Evolutionary conservation across 2,888 invertebrate species (phyloP).

Genomic region (Bedellia somnulentella): DNA sequence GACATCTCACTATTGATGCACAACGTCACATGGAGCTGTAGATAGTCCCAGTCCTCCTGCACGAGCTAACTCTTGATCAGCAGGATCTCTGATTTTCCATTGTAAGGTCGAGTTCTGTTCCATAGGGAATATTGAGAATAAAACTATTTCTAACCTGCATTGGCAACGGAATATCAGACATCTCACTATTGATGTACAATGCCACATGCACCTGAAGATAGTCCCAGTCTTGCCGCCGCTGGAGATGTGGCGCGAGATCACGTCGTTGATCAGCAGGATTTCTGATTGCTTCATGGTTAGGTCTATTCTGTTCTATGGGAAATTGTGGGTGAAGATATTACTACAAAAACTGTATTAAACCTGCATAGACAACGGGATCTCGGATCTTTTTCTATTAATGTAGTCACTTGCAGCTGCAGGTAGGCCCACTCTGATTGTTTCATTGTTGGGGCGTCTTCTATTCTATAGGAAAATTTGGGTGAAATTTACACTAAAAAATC

Average conservation of each 20-base stretch:
- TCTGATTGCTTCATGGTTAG: slow-evolving; percentile 96
- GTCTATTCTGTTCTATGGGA: slow-evolving; percentile 85
- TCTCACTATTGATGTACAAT: slow-evolving; percentile 95
- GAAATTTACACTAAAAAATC: too few relatives aligned
- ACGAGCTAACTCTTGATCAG: slow-evolving; percentile 92
- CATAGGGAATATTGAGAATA: slow-evolving; percentile 29
- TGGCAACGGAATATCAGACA: slow-evolving; percentile 88
- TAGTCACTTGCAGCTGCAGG: slow-evolving; percentile 94
- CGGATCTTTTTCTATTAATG: slow-evolving; percentile 96
- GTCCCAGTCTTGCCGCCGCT: slow-evolving; percentile 96
- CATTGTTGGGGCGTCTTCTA: slow-evolving; percentile 98
- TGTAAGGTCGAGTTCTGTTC: slow-evolving; percentile 96
- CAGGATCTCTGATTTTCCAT: slow-evolving; percentile 95
- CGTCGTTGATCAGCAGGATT: slow-evolving; percentile 93
- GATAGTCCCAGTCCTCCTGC: slow-evolving; percentile 94
- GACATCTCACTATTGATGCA: slow-evolving; percentile 97
- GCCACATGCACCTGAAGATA: slow-evolving; percentile 94
- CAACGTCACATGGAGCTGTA: slow-evolving; percentile 92
- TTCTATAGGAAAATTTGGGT: slow-evolving; percentile 58
- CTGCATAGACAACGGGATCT: slow-evolving; percentile 89
- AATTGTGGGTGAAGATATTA: too few relatives aligned
- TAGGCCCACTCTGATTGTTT: slow-evolving; percentile 96
- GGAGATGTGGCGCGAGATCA: slow-evolving; percentile 83
- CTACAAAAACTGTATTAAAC: too few relatives aligned
- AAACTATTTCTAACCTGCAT: slow-evolving; percentile 90